These are phyloP conservation scores for Drymonia ruficornis DNA, from an alignment of 2,888 invertebrate species.

Conservation along the genomic window DNA sequence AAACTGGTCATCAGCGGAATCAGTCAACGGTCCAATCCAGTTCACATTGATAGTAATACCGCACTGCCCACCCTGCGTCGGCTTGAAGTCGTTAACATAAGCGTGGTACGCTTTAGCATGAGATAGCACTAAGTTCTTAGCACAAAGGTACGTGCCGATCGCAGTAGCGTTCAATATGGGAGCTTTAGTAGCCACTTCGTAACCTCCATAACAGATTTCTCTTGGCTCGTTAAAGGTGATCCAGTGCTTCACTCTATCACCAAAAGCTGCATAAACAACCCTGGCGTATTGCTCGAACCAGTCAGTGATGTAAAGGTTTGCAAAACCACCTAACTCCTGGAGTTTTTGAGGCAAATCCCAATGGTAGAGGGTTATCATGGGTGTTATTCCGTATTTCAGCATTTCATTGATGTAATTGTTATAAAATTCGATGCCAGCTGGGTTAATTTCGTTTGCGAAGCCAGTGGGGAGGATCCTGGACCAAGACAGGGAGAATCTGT, in stretches of 20 bases:
- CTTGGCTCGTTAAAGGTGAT: conserved; percentile 85
- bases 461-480: conserved; percentile 85
- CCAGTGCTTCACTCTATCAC: conserved; percentile 80
- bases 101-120: conserved; percentile 78
- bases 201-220: conserved; percentile 65
- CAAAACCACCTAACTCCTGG: conserved; percentile 81
- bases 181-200: conserved; percentile 57
- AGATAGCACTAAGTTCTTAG: conserved; percentile 74
- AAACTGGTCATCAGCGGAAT: conserved; percentile 54
- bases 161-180: conserved; percentile 64
- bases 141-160: conserved; percentile 74
- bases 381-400: conserved; percentile 83
- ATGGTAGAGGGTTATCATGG: conserved; percentile 83
- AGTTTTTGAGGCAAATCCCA: conserved; percentile 81
- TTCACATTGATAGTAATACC: conserved; percentile 50
- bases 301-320: conserved; percentile 62
- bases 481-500: conserved; percentile 86
- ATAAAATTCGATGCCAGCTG: conserved; percentile 86
- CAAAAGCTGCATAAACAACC: conserved; percentile 67
- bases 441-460: conserved; percentile 75
- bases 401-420: conserved; percentile 86
- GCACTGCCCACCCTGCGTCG: conserved; percentile 42
- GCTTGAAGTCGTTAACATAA: conserved; percentile 60
- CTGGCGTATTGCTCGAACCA: conserved; percentile 79
- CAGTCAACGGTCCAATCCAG: conserved; percentile 53